Evolutionary conservation across 2,888 invertebrate genomes (phyloP), one percentile per base, ranked within the genome.

Genomic region (Bhutanitis thaidina): DNA sequence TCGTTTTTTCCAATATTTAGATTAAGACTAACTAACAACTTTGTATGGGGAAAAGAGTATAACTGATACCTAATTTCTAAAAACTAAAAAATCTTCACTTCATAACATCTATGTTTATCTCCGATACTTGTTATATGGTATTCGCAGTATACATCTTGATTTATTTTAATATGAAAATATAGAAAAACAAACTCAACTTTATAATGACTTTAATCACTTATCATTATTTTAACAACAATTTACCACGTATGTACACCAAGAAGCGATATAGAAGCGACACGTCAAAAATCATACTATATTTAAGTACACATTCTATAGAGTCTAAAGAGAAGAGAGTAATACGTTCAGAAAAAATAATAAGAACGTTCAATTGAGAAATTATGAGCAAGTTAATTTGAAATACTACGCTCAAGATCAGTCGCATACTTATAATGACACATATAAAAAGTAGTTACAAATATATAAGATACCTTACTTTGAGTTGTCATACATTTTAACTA

Each of bases 381-480:
- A 12, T 34, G n/a, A 34, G 34, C 34, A 34, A 7, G 13, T 34
- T 34, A 48, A 30, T 14, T 20, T 13, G 32, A 14, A 62, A 54
- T 64, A 63, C 74, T 79, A 77, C 57, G 60, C 65, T 71, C 73
- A 78, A 80, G 77, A 77, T 80, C 79, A 80, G 80, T 80, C 77
- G 66, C 71, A 61, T 60, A 55, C 51, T 60, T 52, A 59, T 44
- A 38, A 52, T 41, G 16, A 36, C 35, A 49, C 53, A 56, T 45
- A 46, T 40, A 44, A 43, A n/a, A 30, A 40, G 43, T 49, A 47
- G 49, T 56, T 47, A 7, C 20, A 35, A 25, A 49, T 34, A 44
- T 29, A 35, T 40, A 32, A 29, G 10, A 15, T 10, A 37, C 12
- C n/a, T 39, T 13, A n/a, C 4, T 34, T 1, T 39, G 7, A 27